These are phyloP conservation scores for Pyrochroa serraticornis DNA, from an alignment of 2,888 invertebrate genomes.

Conservation along the genomic window DNA sequence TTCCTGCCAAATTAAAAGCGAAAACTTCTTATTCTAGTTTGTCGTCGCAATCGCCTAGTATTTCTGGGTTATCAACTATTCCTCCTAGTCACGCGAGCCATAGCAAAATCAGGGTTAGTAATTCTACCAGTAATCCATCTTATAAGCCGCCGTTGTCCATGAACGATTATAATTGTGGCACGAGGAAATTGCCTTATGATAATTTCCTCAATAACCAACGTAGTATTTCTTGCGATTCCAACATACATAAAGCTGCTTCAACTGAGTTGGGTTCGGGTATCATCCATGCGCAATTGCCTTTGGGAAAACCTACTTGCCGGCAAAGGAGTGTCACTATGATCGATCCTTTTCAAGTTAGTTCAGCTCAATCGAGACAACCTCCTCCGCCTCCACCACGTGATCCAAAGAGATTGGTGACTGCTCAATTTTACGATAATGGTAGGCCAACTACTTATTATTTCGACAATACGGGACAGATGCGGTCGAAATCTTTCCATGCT, in stretches of 20 bases:
- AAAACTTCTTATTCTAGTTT: conserved; percentile 40
- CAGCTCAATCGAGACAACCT: conserved; percentile 44
- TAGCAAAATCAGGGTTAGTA: conserved; percentile 47
- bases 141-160: conserved; percentile 49
- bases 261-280: conserved; percentile 42
- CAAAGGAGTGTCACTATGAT: conserved; percentile 48
- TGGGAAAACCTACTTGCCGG: conserved; percentile 43
- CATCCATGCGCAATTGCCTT: conserved; percentile 50
- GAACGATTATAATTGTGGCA: conserved; percentile 48
- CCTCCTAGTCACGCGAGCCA: conserved; percentile 53
- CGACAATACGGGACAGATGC: conserved; percentile 50
- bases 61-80: conserved; percentile 54
- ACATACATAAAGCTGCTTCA: conserved; percentile 51
- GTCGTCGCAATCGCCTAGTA: conserved; percentile 41
- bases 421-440: conserved; percentile 51
- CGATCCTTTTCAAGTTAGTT: conserved; percentile 40
- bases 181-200: conserved; percentile 31
- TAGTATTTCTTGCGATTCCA: conserved; percentile 54
- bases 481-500: conserved; percentile 37
- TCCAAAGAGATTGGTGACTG: conserved; percentile 66
- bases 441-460: conserved; percentile 63
- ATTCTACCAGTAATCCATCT: conserved; percentile 47
- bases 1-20: conserved; percentile 32
- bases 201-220: conserved; percentile 42
- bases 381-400: conserved; percentile 83